Evolutionary conservation across 2,113 vertebrate species (phyloP).

Genomic region (Tenrec ecaudatus): DNA sequence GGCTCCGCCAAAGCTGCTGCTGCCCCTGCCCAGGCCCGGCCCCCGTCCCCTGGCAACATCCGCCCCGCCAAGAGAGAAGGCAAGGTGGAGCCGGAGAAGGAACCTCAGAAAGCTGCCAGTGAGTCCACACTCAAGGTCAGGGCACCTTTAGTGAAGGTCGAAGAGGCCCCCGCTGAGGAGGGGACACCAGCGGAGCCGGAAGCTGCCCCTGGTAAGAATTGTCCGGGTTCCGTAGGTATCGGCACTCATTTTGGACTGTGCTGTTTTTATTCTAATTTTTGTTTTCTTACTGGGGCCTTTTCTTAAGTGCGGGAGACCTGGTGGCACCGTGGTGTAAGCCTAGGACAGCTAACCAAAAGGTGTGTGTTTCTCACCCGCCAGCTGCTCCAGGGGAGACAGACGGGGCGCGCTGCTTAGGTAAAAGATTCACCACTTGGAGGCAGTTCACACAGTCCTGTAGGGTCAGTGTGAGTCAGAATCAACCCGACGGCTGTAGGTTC

Average conservation of each 20-base stretch:
- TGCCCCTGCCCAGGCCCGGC: conserved; percentile 79
- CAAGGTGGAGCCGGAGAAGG: conserved; percentile 86
- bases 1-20: conserved; percentile 83
- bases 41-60: conserved; percentile 92
- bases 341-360: too few species aligned
- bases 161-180: conserved; percentile 71
- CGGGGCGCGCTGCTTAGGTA: too few species aligned
- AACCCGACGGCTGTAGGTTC: too few species aligned
- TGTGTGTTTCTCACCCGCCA: too few species aligned
- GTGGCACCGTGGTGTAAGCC: too few species aligned
- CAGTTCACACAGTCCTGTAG: too few species aligned
- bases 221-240: too few species aligned
- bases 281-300: neutral
- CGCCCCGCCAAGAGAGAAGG: conserved; percentile 89
- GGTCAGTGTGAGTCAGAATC: too few species aligned
- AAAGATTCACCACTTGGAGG: too few species aligned
- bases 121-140: conserved; percentile 76
- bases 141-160: conserved; percentile 66
- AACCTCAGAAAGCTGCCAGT: conserved; percentile 68
- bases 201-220: conserved; percentile 78
- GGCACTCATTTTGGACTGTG: neutral
- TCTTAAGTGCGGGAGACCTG: neutral
- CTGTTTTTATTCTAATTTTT: neutral
- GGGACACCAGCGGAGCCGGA: conserved; percentile 62
- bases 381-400: too few species aligned